Evolutionary conservation across 2,888 invertebrate genomes (phyloP), one percentile per base, ranked within the genome.

Genomic region (Oscheius sp.): DNA sequence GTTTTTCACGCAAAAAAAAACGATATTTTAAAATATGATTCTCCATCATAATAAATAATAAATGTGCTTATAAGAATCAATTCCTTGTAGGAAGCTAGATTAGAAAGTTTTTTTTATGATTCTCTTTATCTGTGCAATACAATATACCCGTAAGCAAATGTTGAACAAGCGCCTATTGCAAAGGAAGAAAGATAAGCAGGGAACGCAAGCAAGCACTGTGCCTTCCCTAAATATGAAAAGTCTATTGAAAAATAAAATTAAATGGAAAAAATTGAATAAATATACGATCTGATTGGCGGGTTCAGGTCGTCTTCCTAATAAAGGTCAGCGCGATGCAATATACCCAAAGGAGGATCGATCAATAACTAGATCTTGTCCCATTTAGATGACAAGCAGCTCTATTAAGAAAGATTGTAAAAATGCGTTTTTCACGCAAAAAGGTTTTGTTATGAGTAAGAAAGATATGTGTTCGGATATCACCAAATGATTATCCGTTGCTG

Each of bases 241-340:
- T n/a, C n/a, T n/a, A n/a, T n/a, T n/a, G n/a, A n/a, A n/a, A n/a
- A n/a, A n/a, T n/a, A n/a, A n/a, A n/a, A n/a, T n/a, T n/a, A n/a
- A n/a, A n/a, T n/a, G n/a, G n/a, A n/a, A n/a, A n/a, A n/a, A n/a
- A n/a, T n/a, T n/a, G n/a, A n/a, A n/a, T n/a, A n/a, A n/a, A n/a
- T n/a, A n/a, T n/a, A n/a, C n/a, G n/a, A n/a, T n/a, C n/a, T n/a
- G 41, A 41, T 41, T 41, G 41, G 41, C 41, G 47, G 47, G 12
- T 47, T 20, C 22, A 33, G 33, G 54, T 32, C 33, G 62, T 26
- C 62, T 49, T 62, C 62, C 47, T 45, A 62, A 62, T 62, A 62
- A 62, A 62, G 62, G 62, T 62, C 62, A 62, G 33, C 59, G 59
- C 59, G 41, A 59, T 59, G 59, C 59, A 59, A 59, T 59, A 59